Conservation (phyloP, 2,888 invertebrate genomes). For the Thymelicus acteon region DNA sequence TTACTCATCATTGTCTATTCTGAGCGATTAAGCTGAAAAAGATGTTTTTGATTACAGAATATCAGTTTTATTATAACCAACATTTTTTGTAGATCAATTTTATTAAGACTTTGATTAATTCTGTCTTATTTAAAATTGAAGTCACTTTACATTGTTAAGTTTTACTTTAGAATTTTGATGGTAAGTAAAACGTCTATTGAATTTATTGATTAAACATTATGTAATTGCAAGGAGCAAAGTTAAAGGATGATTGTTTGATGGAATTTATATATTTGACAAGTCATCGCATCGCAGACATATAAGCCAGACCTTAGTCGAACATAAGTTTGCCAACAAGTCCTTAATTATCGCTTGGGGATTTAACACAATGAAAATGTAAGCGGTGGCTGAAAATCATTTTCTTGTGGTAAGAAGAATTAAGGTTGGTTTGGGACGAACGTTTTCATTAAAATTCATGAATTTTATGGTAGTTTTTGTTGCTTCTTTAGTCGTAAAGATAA, state of each 20-base stretch:
- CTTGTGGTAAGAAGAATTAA: slow-evolving; percentile 21
- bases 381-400: slow-evolving; percentile 14
- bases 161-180: too few species aligned
- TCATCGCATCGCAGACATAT: not conserved
- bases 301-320: not conserved
- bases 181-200: too few species aligned
- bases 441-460: slow-evolving; percentile 24
- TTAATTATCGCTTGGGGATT: slow-evolving; percentile 27
- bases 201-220: too few species aligned
- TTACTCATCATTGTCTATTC: not conserved
- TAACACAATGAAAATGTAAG: slow-evolving; percentile 28
- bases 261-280: not conserved
- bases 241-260: not conserved
- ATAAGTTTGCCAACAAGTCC: slow-evolving; percentile 24
- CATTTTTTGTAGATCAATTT: too few species aligned
- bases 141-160: too few species aligned
- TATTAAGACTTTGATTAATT: too few species aligned
- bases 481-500: slow-evolving; percentile 10
- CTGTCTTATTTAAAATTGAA: too few species aligned
- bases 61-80: too few species aligned
- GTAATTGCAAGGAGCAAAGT: not conserved
- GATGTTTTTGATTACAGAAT: not conserved
- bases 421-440: slow-evolving; percentile 17
- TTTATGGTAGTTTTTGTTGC: slow-evolving; percentile 30
- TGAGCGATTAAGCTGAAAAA: not conserved